Evolutionary conservation across 2,797 vertebrate genomes (phyloP).

Genomic region (Gadopsis marmoratus): DNA sequence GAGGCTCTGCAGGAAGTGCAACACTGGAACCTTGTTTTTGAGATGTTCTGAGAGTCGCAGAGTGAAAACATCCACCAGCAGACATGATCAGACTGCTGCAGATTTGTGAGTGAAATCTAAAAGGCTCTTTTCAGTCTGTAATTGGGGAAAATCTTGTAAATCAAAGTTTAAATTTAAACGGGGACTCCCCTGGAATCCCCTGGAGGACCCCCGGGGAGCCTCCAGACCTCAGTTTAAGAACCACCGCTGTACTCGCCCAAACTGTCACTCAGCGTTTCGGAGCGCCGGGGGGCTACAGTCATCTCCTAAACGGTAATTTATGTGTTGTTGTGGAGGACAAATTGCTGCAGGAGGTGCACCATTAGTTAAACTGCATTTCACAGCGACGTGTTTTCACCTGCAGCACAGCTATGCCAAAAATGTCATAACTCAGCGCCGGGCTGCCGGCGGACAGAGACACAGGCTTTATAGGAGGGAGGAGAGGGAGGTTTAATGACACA

Average conservation of each 20-base stretch:
- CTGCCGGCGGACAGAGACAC: constrained; percentile 57
- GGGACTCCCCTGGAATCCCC: constrained; percentile 54
- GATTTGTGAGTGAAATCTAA: constrained; percentile 42
- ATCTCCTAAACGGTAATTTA: constrained; percentile 76
- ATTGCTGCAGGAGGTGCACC: constrained; percentile 79
- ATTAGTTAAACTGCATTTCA: constrained; percentile 77
- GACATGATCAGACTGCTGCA: constrained; percentile 32
- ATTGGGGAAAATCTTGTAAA: constrained; percentile 59
- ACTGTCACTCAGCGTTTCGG: constrained; percentile 41
- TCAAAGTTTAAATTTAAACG: constrained; percentile 40
- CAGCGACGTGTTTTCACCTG: constrained; percentile 84
- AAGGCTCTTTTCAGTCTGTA: constrained; percentile 49
- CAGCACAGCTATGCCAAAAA: constrained; percentile 83
- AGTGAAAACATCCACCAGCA: neutral
- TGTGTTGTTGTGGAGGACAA: constrained; percentile 77
- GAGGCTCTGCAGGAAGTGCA: too few species aligned
- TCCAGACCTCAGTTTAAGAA: constrained; percentile 14
- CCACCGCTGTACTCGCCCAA: neutral
- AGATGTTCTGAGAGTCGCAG: too few species aligned
- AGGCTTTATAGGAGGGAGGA: constrained; percentile 17
- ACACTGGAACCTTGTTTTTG: too few species aligned
- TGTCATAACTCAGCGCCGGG: constrained; percentile 72
- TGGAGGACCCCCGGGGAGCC: constrained; percentile 9
- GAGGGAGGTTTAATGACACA: constrained; percentile 45
- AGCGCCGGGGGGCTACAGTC: constrained; percentile 34